phyloP scores from a whole-genome alignment of 2,888 invertebrate species.

The Limnephilus lunatus region DNA sequence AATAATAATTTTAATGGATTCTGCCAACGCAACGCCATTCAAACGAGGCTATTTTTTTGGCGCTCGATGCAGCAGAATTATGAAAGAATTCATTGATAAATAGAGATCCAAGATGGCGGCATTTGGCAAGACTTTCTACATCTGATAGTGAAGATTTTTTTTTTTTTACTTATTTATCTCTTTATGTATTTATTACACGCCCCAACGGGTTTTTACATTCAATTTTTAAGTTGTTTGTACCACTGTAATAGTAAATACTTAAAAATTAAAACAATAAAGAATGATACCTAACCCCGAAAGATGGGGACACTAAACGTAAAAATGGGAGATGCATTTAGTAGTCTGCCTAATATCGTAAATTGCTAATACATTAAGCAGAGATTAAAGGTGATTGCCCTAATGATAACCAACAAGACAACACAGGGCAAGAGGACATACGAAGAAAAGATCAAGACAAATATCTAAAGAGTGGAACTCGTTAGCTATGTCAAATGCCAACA shows the following conservation, averaged over 20 bases:
- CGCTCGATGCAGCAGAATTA: neutral
- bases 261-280: no score
- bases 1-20: neutral
- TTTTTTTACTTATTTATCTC: no score
- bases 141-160: neutral
- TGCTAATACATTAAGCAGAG: no score
- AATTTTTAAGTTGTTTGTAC: no score
- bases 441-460: neutral
- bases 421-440: neutral
- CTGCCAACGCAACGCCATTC: neutral
- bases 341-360: no score
- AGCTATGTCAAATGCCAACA: no score
- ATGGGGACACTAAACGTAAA: no score
- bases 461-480: neutral
- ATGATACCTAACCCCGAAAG: no score
- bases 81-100: neutral
- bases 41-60: neutral
- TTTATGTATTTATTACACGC: no score
- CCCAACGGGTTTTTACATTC: no score
- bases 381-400: neutral
- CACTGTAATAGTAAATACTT: no score
- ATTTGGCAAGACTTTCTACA: neutral
- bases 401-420: neutral
- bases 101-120: neutral
- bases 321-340: no score